phyloP scores from a whole-genome alignment of 1,140 invertebrate genomes.

The Sycophaga agraensis region DNA sequence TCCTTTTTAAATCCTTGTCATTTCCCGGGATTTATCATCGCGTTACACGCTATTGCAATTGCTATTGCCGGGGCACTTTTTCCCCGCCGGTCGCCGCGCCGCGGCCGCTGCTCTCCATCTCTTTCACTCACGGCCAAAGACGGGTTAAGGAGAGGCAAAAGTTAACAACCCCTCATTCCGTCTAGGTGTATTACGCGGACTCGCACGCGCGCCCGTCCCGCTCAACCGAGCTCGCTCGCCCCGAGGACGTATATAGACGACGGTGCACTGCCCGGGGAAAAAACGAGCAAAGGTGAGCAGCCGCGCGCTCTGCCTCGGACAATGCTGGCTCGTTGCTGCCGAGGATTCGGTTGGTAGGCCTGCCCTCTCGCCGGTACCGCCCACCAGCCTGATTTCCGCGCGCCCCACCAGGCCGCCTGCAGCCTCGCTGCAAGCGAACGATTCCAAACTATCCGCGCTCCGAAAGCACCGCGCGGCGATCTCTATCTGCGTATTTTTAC shows the following conservation, averaged over 20 bases:
- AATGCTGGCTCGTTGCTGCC: constrained; percentile 11
- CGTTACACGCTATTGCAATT: constrained; percentile 14
- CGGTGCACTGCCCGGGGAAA: background rate
- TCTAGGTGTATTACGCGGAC: background rate
- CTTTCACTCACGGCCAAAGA: background rate
- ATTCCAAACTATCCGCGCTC: no score
- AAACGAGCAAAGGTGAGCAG: background rate
- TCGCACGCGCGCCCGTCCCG: no score
- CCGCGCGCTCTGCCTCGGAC: background rate
- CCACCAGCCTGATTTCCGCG: constrained; percentile 39
- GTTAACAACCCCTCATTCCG: constrained; percentile 27
- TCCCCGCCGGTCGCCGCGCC: no score
- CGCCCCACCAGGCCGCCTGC: constrained; percentile 5
- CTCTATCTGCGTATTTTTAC: no score
- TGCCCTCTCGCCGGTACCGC: constrained; percentile 41
- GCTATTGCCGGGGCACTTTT: background rate
- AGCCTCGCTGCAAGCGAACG: background rate
- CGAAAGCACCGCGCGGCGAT: no score
- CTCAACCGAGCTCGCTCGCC: no score
- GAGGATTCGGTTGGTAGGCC: constrained; percentile 35
- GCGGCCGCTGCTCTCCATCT: background rate
- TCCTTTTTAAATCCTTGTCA: constrained; percentile 7
- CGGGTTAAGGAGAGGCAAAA: background rate
- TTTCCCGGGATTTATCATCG: constrained; percentile 13
- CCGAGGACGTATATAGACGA: no score